Base-by-base conservation (phyloP, 2,797 vertebrate genomes). In the Gambelia wislizenii region DNA sequence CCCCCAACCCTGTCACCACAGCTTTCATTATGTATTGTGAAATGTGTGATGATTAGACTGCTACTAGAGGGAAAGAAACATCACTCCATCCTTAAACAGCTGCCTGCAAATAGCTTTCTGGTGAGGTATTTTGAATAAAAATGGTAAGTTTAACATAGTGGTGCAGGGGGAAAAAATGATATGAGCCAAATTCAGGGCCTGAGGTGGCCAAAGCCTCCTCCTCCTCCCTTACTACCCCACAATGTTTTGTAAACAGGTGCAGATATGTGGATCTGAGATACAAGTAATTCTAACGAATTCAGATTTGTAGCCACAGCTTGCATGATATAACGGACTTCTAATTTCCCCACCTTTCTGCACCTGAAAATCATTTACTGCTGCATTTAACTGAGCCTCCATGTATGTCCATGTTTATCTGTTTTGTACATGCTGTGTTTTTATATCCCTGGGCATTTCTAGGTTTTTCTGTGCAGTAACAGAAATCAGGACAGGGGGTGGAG, bases 401-500 rank as follows among this genome's bases (percentile, higher is more conserved):
- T 13, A 0, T 18, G 47, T 75, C 83, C 79, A 39, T 59, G 64
- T 52, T 85, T 39, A 0, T 25, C 75, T 1, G 47, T 20, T 56
- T 22, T 49, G 36, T 64, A 59, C 47, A 0, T 69, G 64, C 36
- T 30, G 44, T 49, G 25, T 33, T 84, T 85, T 67, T n/a, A 56
- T 83, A 81, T 67, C 79, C 0, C 59, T 1, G 84, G 83, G 2
- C 54, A 78, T 69, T 93, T 89, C 84, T 86, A 89, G 84, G 2
- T 64, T 83, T 52, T 89, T 64, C 12, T 39, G 81, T 87, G 92
- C 72, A 25, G 76, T 44, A 72, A 9, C 72, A 92, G 93, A 90
- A 94, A 93, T 92, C 89, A 91, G 96, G 96, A 74, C 94, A 91
- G 89, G 82, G 77, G 47, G 78, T 83, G 83, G 91, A 92, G 94